A percentile compares a stretch with the other conserved stretches of the same genome.
These are phyloP conservation scores for Pluvianellus socialis DNA, from an alignment of 2,113 vertebrate species.

Conservation along the genomic window DNA sequence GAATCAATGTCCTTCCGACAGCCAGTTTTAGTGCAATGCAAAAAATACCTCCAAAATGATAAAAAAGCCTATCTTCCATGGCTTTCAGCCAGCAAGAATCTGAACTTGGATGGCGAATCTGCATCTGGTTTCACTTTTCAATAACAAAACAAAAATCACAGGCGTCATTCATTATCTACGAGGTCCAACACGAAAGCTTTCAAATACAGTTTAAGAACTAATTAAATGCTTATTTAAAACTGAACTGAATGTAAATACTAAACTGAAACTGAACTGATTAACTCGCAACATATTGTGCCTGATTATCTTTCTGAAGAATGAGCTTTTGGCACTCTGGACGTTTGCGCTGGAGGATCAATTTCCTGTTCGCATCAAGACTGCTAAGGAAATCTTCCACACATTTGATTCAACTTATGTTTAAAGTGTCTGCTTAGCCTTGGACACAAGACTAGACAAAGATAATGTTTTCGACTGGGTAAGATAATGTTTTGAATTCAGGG, in stretches of 20 bases:
- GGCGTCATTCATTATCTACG: background rate
- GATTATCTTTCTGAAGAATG: background rate
- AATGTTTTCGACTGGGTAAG: background rate
- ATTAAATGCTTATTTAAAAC: conserved; percentile 38
- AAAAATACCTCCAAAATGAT: background rate
- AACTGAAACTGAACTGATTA: background rate
- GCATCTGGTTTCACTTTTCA: conserved; percentile 52
- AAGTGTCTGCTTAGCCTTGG: conserved; percentile 12
- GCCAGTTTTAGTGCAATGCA: background rate
- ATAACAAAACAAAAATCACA: background rate
- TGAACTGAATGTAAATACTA: background rate
- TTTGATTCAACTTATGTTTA: background rate
- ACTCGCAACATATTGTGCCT: background rate
- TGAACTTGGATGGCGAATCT: background rate
- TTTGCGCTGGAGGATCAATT: conserved; percentile 21
- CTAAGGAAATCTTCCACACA: conserved; percentile 11
- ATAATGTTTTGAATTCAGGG: background rate
- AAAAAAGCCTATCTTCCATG: background rate
- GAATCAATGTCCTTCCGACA: background rate
- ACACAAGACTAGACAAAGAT: background rate
- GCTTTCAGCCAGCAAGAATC: background rate
- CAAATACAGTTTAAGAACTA: background rate
- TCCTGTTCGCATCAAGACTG: conserved; percentile 45
- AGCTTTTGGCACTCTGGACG: conserved; percentile 3
- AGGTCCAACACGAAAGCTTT: background rate